Percentiles rank a stretch among this genome's conserved stretches.
These are phyloP conservation scores for Phrynocephalus forsythii DNA, from an alignment of 2,797 vertebrate species.

Conservation along the genomic window DNA sequence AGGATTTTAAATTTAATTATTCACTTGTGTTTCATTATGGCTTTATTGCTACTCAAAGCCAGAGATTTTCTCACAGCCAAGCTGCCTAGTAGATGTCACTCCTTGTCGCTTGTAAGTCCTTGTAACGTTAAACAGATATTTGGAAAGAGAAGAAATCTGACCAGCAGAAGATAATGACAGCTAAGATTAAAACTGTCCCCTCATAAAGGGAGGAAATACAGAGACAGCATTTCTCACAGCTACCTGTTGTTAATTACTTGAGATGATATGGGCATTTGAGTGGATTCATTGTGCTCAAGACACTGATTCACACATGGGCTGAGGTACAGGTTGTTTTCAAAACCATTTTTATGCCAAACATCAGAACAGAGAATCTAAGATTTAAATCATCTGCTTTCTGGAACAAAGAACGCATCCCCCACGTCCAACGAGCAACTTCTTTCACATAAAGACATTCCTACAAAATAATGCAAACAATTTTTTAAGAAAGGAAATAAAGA, in stretches of 20 bases:
- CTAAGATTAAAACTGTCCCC: conserved; percentile 23
- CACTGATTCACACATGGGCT: not conserved
- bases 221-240: conserved; percentile 32
- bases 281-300: conserved; percentile 54
- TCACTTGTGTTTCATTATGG: conserved; percentile 58
- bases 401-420: conserved; percentile 54
- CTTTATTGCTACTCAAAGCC: conserved; percentile 55
- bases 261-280: conserved; percentile 30
- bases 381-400: conserved; percentile 73
- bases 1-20: conserved; percentile 68
- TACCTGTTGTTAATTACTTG: conserved; percentile 5
- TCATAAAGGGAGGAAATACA: conserved; percentile 56
- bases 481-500: conserved; percentile 66
- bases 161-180: conserved; percentile 29
- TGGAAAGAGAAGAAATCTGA: conserved; percentile 19
- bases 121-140: conserved; percentile 11
- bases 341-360: conserved; percentile 39
- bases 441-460: conserved; percentile 69
- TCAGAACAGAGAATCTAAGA: conserved; percentile 64
- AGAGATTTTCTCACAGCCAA: conserved; percentile 16
- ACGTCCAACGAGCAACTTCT: conserved; percentile 71
- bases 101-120: not conserved
- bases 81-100: conserved; percentile 21
- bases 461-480: conserved; percentile 65
- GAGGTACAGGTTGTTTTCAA: conserved; percentile 56